phyloP scores from a whole-genome alignment of 2,888 invertebrate genomes.

The Pterostichus niger region DNA sequence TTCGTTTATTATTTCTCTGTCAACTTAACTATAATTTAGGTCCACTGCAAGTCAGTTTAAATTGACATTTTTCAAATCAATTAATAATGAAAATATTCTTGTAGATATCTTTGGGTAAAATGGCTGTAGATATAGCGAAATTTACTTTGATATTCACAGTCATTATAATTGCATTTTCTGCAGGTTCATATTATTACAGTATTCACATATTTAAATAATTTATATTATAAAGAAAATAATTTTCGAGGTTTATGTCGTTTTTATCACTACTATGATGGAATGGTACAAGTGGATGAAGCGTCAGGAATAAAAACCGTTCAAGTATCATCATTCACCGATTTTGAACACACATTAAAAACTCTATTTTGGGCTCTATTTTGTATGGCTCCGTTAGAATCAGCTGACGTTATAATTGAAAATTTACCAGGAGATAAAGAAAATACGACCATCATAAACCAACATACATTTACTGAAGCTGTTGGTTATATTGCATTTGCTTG shows the following conservation, averaged over 20 bases:
- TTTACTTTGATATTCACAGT: constrained; percentile 82
- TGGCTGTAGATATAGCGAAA: constrained; percentile 83
- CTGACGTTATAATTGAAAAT: constrained; percentile 83
- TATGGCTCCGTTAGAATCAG: constrained; percentile 83
- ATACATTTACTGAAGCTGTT: constrained; percentile 82
- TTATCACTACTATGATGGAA: constrained; percentile 84
- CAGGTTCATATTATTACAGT: constrained; percentile 73
- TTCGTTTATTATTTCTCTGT: constrained; percentile 82
- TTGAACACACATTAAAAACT: constrained; percentile 81
- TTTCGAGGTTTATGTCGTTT: constrained; percentile 79
- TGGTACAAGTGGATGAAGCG: constrained; percentile 80
- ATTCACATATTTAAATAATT: background rate
- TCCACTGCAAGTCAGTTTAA: constrained; percentile 76
- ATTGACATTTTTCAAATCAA: constrained; percentile 15
- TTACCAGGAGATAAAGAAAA: constrained; percentile 77
- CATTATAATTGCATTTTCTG: constrained; percentile 81
- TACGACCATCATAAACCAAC: constrained; percentile 79
- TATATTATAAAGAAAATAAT: constrained; percentile 28
- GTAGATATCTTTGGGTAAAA: constrained; percentile 84
- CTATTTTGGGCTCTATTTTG: constrained; percentile 86
- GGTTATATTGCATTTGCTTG: constrained; percentile 84
- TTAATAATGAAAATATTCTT: constrained; percentile 52
- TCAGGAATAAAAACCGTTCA: constrained; percentile 81
- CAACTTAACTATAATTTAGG: constrained; percentile 83
- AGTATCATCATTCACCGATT: constrained; percentile 81